Evolutionary conservation across 2,888 invertebrate species (phyloP).

Genomic region (Apotomis capreana): DNA sequence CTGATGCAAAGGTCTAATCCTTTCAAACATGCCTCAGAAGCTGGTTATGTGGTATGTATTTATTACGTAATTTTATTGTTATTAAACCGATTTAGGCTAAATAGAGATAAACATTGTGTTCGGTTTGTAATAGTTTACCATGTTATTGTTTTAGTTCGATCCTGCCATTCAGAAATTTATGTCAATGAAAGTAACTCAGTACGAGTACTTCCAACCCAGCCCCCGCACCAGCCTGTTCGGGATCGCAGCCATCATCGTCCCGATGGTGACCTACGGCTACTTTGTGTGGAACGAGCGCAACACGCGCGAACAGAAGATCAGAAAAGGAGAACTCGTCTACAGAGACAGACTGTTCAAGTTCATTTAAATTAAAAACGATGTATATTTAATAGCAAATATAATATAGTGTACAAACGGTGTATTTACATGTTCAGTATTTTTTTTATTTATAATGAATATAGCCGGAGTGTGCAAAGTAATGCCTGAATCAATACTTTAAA

Average conservation of each 20-base stretch:
- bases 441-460: too few species aligned
- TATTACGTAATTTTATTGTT: conserved; percentile 48
- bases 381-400: conserved; percentile 30
- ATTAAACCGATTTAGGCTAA: conserved; percentile 8
- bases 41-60: conserved; percentile 84
- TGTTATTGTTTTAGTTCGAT: conserved; percentile 85
- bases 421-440: conserved; percentile 22
- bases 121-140: background rate
- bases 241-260: conserved; percentile 69
- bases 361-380: conserved; percentile 63
- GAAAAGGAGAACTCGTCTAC: conserved; percentile 87
- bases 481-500: too few species aligned
- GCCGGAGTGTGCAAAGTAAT: too few species aligned
- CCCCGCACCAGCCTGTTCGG: conserved; percentile 72
- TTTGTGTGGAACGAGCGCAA: conserved; percentile 72
- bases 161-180: conserved; percentile 85
- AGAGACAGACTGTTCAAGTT: conserved; percentile 86
- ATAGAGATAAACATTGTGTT: conserved; percentile 12
- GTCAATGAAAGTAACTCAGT: conserved; percentile 83
- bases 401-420: conserved; percentile 32
- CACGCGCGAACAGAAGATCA: conserved; percentile 73
- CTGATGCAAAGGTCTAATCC: conserved; percentile 86
- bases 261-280: conserved; percentile 73
- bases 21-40: conserved; percentile 81
- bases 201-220: conserved; percentile 85